Percentiles rank a stretch among this genome's conserved stretches.
Conservation (phyloP, 2,888 invertebrate genomes). For the Drosophila infuscata region DNA sequence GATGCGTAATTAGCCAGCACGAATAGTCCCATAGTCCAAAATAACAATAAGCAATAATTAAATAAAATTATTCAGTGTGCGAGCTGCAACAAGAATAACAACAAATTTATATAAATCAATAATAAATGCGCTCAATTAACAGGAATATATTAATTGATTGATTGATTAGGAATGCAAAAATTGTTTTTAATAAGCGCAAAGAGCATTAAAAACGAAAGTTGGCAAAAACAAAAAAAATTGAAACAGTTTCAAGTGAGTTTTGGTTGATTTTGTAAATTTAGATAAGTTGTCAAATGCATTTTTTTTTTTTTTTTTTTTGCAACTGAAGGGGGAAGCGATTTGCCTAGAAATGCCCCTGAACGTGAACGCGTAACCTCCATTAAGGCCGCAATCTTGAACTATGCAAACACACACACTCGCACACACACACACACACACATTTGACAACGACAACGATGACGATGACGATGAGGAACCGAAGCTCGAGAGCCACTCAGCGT, state of each 20-base stretch:
- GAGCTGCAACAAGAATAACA: slow-evolving; percentile 17
- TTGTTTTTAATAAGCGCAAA: slow-evolving; percentile 31
- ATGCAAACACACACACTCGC: slow-evolving; percentile 40
- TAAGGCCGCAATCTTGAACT: slow-evolving; percentile 84
- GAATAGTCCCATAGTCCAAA: slow-evolving; percentile 36
- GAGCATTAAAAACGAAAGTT: slow-evolving; percentile 50
- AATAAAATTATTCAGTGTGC: slow-evolving; percentile 30
- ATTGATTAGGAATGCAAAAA: slow-evolving; percentile 35
- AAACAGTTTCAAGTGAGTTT: slow-evolving; percentile 45
- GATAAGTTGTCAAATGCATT: background rate
- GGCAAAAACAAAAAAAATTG: slow-evolving; percentile 2
- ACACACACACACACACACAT: slow-evolving; percentile 26
- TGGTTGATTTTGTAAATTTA: background rate
- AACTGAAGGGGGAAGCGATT: slow-evolving; percentile 39
- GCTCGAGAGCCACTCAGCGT: slow-evolving; percentile 21
- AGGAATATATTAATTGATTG: slow-evolving; percentile 50
- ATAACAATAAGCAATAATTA: slow-evolving; percentile 37
- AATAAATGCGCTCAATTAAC: slow-evolving; percentile 49
- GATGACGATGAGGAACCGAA: slow-evolving; percentile 26
- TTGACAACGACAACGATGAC: background rate
- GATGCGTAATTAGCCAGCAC: slow-evolving; percentile 72
- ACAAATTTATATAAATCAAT: slow-evolving; percentile 2
- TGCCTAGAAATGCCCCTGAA: slow-evolving; percentile 63
- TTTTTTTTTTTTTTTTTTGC: background rate
- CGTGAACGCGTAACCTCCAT: slow-evolving; percentile 85